Evolutionary conservation across 2,797 vertebrate species (phyloP).

Genomic region (Melanotaenia trifasciata): DNA sequence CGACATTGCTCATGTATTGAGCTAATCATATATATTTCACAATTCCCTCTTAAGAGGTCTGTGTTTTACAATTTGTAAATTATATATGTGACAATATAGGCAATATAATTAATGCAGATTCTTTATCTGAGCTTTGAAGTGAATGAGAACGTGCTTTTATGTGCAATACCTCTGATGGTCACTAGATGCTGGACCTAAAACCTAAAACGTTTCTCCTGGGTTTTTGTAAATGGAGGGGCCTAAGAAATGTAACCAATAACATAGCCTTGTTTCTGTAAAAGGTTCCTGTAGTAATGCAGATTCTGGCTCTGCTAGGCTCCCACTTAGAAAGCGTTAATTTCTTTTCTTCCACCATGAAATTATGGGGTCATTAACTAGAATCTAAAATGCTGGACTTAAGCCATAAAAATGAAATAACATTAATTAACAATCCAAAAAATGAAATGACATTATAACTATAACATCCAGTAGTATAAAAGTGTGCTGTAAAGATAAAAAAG

Average conservation of each 20-base stretch:
- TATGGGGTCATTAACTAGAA: background rate
- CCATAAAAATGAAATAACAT: background rate
- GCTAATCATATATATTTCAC: slow-evolving; percentile 2
- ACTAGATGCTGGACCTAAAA: background rate
- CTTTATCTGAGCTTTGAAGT: background rate
- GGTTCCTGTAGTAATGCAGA: background rate
- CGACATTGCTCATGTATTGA: background rate
- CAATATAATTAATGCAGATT: background rate
- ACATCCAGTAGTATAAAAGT: background rate
- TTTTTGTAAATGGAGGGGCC: background rate
- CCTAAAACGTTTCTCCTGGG: background rate
- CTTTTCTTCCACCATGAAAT: background rate
- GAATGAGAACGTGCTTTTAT: background rate
- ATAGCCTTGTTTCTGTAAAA: no score
- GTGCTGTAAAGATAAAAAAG: no score
- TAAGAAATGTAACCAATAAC: no score
- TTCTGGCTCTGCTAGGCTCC: background rate
- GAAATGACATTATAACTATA: background rate
- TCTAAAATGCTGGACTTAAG: background rate
- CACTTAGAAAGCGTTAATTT: background rate
- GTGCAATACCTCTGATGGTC: background rate
- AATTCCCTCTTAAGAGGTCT: background rate
- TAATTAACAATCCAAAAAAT: background rate
- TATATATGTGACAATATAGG: background rate
- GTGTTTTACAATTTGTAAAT: slow-evolving; percentile 6